Evolutionary conservation across 1,140 invertebrate genomes (phyloP).

Genomic region (Camponotus vicinus): DNA sequence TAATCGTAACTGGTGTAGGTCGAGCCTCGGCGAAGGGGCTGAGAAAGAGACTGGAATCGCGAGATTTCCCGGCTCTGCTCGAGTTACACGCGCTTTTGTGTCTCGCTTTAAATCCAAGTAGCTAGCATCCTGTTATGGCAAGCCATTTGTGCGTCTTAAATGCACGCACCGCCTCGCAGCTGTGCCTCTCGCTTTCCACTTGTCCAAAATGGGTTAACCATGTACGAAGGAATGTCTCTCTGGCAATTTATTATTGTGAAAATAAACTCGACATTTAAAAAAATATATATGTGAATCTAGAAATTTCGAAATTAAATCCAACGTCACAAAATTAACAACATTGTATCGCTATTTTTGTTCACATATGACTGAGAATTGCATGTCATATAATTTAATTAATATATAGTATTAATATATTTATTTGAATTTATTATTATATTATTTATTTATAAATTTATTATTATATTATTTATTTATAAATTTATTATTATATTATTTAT

Average conservation of each 20-base stretch:
- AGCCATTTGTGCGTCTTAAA: constrained; percentile 52
- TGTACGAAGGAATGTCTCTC: not conserved
- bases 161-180: constrained; percentile 47
- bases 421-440: too few relatives aligned
- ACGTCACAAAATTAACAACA: not conserved
- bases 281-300: not conserved
- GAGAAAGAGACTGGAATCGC: constrained; percentile 71
- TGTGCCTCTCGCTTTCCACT: constrained; percentile 58
- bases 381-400: not conserved
- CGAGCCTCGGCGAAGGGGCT: constrained; percentile 1
- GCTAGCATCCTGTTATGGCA: constrained; percentile 80
- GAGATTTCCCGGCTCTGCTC: constrained; percentile 80
- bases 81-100: constrained; percentile 80
- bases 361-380: not conserved
- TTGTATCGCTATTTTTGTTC: not conserved
- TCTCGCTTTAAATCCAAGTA: constrained; percentile 80
- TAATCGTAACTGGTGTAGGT: constrained; percentile 27
- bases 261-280: not conserved
- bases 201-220: constrained; percentile 16
- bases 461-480: too few relatives aligned
- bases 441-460: too few relatives aligned
- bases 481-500: too few relatives aligned
- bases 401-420: too few relatives aligned
- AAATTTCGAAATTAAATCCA: not conserved
- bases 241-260: not conserved